Conservation (phyloP, 1,140 invertebrate genomes). For the Pogonus chalceus region DNA sequence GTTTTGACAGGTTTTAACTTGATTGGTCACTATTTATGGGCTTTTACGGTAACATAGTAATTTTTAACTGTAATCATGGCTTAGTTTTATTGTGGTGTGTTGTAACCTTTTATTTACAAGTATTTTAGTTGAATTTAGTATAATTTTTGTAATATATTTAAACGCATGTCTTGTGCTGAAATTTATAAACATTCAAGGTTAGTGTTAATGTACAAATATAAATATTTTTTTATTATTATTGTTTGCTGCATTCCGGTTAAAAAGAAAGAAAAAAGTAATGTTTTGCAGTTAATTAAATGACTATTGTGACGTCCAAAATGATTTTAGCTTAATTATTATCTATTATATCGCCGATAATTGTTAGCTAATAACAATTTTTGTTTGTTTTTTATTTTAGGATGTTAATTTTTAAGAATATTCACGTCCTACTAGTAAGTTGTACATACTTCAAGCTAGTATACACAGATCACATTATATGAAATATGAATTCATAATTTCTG, state of each 20-base stretch:
- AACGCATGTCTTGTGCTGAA: too few relatives aligned
- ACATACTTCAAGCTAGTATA: neutral
- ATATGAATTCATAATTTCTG: neutral
- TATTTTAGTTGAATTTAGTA: neutral
- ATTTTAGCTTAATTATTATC: neutral
- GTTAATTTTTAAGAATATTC: neutral
- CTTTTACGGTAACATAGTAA: too few relatives aligned
- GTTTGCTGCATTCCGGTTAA: neutral
- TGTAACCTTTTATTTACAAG: neutral
- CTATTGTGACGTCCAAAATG: conserved; percentile 3
- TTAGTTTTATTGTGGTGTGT: conserved; percentile 6
- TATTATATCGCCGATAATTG: conserved; percentile 1
- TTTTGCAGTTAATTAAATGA: neutral
- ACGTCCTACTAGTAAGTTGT: neutral
- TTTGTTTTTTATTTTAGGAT: neutral
- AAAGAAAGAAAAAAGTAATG: neutral
- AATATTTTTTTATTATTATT: neutral
- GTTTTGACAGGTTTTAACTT: too few relatives aligned
- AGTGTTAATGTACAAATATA: conserved; percentile 6
- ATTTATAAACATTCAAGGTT: conserved; percentile 1
- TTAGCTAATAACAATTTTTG: neutral
- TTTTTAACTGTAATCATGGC: conserved; percentile 1
- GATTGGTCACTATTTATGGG: too few relatives aligned
- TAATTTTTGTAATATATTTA: conserved; percentile 1
- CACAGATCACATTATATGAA: too few relatives aligned